Evolutionary conservation across 2,797 vertebrate species (phyloP).

Genomic region (Euthynnus affinis): DNA sequence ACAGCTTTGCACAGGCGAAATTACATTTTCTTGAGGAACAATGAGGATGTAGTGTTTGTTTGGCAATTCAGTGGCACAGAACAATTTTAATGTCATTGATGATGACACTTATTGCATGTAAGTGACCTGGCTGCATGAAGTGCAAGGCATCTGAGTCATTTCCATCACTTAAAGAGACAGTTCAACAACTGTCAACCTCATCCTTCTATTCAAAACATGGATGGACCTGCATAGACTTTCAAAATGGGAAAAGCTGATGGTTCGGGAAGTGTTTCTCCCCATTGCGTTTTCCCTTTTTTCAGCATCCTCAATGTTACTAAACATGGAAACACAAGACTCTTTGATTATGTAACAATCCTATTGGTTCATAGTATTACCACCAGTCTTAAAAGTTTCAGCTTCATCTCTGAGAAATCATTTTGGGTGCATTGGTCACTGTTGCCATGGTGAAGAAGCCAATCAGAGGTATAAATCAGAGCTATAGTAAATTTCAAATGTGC

Average conservation of each 20-base stretch:
- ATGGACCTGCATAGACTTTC: not conserved
- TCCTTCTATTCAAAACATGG: not conserved
- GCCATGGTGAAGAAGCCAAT: no score
- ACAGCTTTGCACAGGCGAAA: slow-evolving; percentile 6
- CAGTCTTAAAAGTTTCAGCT: no score
- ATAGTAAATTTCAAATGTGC: not conserved
- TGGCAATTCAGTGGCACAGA: not conserved
- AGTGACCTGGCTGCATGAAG: not conserved
- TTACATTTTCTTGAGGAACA: not conserved
- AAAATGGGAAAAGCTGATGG: no score
- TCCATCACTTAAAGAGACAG: not conserved
- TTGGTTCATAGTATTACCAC: no score
- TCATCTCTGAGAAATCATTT: no score
- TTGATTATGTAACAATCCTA: not conserved
- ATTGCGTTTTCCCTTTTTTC: not conserved
- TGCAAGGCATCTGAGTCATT: not conserved
- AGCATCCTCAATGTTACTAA: not conserved
- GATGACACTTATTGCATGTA: not conserved
- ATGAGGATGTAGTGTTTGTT: slow-evolving; percentile 3
- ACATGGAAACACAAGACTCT: no score
- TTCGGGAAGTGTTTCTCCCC: not conserved
- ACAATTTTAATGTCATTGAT: not conserved
- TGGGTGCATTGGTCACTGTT: no score
- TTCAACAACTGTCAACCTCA: not conserved
- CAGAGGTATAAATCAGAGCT: no score